Conservation (phyloP, 2,888 invertebrate species). For the Xestia xanthographa region DNA sequence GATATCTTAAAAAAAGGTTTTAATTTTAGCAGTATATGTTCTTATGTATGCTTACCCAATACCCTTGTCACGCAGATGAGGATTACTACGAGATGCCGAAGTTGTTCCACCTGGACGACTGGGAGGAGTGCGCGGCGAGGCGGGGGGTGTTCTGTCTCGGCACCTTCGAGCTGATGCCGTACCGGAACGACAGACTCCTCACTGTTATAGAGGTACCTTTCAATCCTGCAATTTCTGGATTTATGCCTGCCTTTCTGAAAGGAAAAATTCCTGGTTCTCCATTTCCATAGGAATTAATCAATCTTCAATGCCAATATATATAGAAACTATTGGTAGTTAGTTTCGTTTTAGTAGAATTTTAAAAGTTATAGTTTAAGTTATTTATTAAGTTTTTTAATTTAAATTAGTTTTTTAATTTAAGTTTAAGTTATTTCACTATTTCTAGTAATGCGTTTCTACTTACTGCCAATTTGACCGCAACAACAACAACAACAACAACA, state of each 20-base stretch:
- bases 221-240: not conserved
- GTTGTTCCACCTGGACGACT: conserved; percentile 80
- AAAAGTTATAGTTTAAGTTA: no score
- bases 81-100: conserved; percentile 75
- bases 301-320: not conserved
- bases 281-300: not conserved
- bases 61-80: conserved; percentile 64
- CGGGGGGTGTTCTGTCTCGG: conserved; percentile 79
- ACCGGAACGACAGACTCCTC: conserved; percentile 62
- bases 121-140: conserved; percentile 73
- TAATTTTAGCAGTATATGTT: not conserved
- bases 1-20: not conserved
- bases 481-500: no score
- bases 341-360: not conserved
- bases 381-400: no score
- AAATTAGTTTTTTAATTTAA: no score
- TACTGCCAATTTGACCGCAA: not conserved
- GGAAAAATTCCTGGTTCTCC: not conserved
- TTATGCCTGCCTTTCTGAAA: not conserved
- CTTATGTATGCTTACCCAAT: not conserved
- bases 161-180: conserved; percentile 72
- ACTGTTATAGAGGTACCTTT: conserved; percentile 61
- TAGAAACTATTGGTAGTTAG: not conserved
- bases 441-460: not conserved
- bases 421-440: no score